These are phyloP conservation scores for Cyclargus thomasi DNA, from an alignment of 1,140 invertebrate species.

Conservation along the genomic window DNA sequence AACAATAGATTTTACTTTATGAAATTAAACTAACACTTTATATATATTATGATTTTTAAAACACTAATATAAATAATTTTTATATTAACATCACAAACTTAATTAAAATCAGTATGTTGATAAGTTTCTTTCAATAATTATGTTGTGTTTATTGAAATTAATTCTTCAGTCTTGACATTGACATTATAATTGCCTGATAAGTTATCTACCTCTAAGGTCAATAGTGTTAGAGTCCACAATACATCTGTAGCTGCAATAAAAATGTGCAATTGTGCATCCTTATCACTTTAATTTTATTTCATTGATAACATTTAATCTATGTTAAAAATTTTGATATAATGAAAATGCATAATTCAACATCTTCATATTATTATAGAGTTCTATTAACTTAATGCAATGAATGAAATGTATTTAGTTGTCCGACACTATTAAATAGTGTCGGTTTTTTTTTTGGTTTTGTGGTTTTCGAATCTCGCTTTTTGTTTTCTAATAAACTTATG, in stretches of 20 bases:
- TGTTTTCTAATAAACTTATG: not conserved
- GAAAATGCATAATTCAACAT: not conserved
- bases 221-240: slow-evolving; percentile 22
- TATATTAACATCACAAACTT: not conserved
- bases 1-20: slow-evolving; percentile 31
- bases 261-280: not conserved
- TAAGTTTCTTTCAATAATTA: slow-evolving; percentile 21
- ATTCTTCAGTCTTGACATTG: slow-evolving; percentile 7
- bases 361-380: not conserved
- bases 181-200: slow-evolving; percentile 22
- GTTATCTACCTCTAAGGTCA: slow-evolving; percentile 38
- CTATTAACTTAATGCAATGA: not conserved
- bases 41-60: not conserved
- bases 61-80: not conserved
- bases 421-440: slow-evolving; percentile 9
- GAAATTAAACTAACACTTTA: not conserved
- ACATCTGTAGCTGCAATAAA: not conserved
- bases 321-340: slow-evolving; percentile 16
- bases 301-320: slow-evolving; percentile 49
- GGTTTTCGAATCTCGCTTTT: slow-evolving; percentile 2
- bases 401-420: not conserved
- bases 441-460: not conserved
- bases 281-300: slow-evolving; percentile 23
- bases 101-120: not conserved
- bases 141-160: slow-evolving; percentile 5